Base-by-base conservation (phyloP, 2,797 vertebrate genomes). In the Lindbergichthys nudifrons region DNA sequence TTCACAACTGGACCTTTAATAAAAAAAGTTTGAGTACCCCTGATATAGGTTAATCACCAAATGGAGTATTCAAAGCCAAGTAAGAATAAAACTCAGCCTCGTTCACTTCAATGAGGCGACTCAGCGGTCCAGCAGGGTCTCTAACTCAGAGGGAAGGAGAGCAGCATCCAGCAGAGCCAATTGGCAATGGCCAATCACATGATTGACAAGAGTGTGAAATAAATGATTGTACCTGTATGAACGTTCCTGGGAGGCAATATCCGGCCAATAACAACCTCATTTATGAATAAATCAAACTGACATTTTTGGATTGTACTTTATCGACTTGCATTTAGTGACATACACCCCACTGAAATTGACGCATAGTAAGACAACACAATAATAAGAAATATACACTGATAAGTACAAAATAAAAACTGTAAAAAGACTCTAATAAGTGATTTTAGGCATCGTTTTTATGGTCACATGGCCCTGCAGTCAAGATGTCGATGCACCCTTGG, bases 1-100 rank as follows among this genome's bases (percentile, higher is more conserved):
- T n/a, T n/a, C n/a, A n/a, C n/a, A n/a, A n/a, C n/a, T n/a, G n/a
- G n/a, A n/a, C n/a, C n/a, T n/a, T n/a, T n/a, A n/a, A n/a, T n/a
- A n/a, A n/a, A n/a, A n/a, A n/a, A n/a, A n/a, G n/a, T n/a, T n/a
- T n/a, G n/a, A n/a, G n/a, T n/a, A n/a, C n/a, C n/a, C n/a, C n/a
- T n/a, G n/a, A 21, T 21, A 53, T 10, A 66, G 18, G 16, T 30
- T 45, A 66, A 66, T 32, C 21, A 45, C 46, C 57, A 52, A 13
- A 51, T 42, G 60, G 46, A 69, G 48, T 5, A 46, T 26, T 47
- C n/a, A 47, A 56, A 19, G 51, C 39, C 39, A 70, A 43, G 21
- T 41, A 4, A 26, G 4, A 26, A 26, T 26, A 26, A 1, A 69
- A 57, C 12, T 10, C 54, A 10, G 26, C 30, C 0, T 45, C 48